Conservation (phyloP, 2,113 vertebrate genomes). For the Neomonachus schauinslandi region DNA sequence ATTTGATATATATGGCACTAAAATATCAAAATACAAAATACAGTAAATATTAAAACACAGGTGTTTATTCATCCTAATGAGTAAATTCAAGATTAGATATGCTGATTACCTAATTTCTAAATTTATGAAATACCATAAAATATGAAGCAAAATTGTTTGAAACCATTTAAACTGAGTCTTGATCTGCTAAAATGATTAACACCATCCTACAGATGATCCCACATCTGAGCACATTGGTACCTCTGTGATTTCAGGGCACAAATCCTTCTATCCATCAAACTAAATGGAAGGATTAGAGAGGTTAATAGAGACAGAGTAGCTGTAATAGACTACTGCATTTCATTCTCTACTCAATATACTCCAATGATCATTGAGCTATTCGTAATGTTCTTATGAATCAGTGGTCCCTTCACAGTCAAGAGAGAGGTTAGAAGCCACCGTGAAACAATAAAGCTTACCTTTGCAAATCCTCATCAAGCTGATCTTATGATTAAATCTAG, state of each 20-base stretch:
- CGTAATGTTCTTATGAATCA: conserved; percentile 66
- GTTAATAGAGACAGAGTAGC: conserved; percentile 76
- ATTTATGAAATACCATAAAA: conserved; percentile 50
- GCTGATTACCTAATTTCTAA: background rate
- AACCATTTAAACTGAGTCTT: conserved; percentile 53
- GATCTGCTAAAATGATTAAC: conserved; percentile 54
- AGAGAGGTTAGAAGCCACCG: background rate
- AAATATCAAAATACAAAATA: background rate
- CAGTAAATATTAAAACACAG: background rate
- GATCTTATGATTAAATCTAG: conserved; percentile 39
- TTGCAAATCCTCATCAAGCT: conserved; percentile 13
- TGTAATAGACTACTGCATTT: conserved; percentile 67
- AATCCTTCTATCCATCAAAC: conserved; percentile 70
- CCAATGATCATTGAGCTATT: conserved; percentile 7
- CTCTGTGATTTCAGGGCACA: conserved; percentile 50
- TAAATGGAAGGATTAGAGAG: conserved; percentile 71
- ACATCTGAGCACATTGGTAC: background rate
- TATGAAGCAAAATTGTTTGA: conserved; percentile 42
- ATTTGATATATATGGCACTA: background rate
- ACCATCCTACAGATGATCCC: conserved; percentile 53
- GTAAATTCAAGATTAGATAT: conserved; percentile 47
- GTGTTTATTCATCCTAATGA: background rate
- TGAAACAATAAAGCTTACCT: conserved; percentile 56
- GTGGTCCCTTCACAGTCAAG: conserved; percentile 53
- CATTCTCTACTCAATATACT: conserved; percentile 61